phyloP scores from a whole-genome alignment of 1,140 invertebrate genomes.

The Pollicipes pollicipes region DNA sequence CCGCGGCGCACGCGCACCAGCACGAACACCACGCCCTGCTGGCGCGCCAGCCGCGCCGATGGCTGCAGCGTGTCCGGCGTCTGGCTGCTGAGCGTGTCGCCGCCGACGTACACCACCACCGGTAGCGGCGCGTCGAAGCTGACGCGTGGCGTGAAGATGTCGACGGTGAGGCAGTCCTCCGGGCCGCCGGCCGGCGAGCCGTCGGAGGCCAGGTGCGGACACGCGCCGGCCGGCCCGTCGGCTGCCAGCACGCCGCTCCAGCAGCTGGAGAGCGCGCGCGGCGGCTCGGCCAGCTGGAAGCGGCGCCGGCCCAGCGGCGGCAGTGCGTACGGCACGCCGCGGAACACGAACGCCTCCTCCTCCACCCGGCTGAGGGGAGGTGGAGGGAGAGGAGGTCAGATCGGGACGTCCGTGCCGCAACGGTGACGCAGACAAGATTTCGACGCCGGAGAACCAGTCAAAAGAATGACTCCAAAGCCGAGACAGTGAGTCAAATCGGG shows the following conservation, averaged over 20 bases:
- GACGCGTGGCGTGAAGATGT: conserved; percentile 34
- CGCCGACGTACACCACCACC: conserved; percentile 61
- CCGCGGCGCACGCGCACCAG: conserved; percentile 55
- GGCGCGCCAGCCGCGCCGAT: conserved; percentile 41
- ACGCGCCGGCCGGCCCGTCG: conserved; percentile 38
- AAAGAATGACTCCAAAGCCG: no score
- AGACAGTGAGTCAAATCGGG: no score
- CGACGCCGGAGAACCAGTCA: no score
- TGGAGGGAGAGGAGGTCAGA: no score
- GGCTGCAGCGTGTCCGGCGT: conserved; percentile 11
- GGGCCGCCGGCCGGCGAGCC: conserved; percentile 30
- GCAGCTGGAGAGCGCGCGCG: conserved; percentile 47
- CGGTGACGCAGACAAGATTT: no score
- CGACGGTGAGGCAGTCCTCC: conserved; percentile 63
- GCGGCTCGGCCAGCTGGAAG: conserved; percentile 47
- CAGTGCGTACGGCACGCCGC: conserved; percentile 67
- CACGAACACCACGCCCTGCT: conserved; percentile 62
- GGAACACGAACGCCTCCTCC: conserved; percentile 56
- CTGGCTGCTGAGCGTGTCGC: conserved; percentile 51
- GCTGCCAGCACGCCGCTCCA: conserved; percentile 56
- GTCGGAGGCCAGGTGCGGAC: conserved; percentile 34
- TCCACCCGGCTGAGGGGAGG: conserved; percentile 37
- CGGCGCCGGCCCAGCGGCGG: conserved; percentile 48
- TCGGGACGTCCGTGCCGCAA: no score
- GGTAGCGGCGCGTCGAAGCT: conserved; percentile 48